Evolutionary conservation across 1,140 invertebrate genomes (phyloP).

Genomic region (Eurosta solidaginis): DNA sequence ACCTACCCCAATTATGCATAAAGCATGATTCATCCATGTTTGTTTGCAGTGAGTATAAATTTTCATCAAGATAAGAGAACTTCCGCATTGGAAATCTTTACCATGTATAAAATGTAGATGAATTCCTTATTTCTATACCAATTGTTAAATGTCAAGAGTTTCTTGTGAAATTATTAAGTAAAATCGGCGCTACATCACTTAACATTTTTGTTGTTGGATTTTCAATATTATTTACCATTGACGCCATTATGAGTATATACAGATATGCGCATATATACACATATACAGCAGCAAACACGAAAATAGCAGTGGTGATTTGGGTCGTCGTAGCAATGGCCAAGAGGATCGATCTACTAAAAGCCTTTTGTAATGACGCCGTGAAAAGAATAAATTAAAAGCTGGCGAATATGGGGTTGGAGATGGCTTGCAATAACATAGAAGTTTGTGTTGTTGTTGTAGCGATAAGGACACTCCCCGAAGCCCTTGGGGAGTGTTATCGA

Average conservation of each 20-base stretch:
- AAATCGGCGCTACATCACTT: neutral
- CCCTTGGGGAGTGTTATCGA: too few relatives aligned
- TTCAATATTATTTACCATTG: neutral
- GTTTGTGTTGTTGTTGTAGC: too few relatives aligned
- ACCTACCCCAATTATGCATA: neutral
- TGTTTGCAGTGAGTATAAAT: neutral
- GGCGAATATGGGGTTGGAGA: too few relatives aligned
- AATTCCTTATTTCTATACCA: too few relatives aligned
- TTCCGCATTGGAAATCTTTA: neutral
- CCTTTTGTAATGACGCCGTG: too few relatives aligned
- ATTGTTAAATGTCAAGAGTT: neutral
- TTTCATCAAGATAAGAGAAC: neutral
- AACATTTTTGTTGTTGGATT: neutral
- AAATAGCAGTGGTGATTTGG: too few relatives aligned
- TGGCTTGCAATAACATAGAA: too few relatives aligned
- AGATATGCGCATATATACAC: neutral
- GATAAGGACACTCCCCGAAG: too few relatives aligned
- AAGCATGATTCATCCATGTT: too few relatives aligned
- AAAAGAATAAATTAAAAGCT: too few relatives aligned
- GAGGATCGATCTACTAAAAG: too few relatives aligned
- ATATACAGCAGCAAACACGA: neutral
- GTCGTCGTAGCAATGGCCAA: too few relatives aligned
- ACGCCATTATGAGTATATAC: neutral
- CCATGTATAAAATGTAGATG: neutral
- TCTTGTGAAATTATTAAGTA: neutral